phyloP scores from a whole-genome alignment of 2,888 invertebrate genomes.

The Orchesella flavescens region DNA sequence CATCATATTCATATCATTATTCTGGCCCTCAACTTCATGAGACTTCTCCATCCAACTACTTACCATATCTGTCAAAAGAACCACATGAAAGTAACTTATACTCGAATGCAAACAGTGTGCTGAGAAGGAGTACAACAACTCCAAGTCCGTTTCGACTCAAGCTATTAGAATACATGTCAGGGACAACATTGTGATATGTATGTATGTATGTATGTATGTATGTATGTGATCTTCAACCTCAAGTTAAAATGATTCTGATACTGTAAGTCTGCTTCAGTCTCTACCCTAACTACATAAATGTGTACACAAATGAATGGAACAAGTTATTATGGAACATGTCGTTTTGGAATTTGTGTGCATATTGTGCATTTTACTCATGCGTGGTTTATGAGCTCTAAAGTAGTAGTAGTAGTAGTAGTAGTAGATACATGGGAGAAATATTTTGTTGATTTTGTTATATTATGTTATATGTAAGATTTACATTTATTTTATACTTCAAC shows the following conservation, averaged over 20 bases:
- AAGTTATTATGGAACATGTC: no score
- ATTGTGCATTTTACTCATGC: not conserved
- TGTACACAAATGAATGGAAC: no score
- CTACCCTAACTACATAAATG: no score
- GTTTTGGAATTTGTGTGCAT: no score
- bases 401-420: no score
- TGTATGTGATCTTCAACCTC: not conserved
- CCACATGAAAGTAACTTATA: not conserved
- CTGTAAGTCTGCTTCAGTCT: no score
- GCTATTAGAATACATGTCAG: not conserved
- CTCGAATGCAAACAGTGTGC: no score
- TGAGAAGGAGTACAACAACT: not conserved
- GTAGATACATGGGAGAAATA: no score
- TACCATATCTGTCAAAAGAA: not conserved
- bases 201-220: not conserved
- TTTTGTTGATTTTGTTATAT: no score
- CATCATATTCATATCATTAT: constrained; percentile 8
- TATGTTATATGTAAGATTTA: no score
- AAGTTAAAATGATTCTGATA: not conserved
- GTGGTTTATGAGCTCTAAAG: not conserved
- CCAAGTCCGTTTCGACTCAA: constrained; percentile 5
- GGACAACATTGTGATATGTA: not conserved
- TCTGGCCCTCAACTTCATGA: not conserved
- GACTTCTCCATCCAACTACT: not conserved
- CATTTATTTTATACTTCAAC: no score